Conservation (phyloP, 2,797 vertebrate genomes). For the Geotrypetes seraphini region DNA sequence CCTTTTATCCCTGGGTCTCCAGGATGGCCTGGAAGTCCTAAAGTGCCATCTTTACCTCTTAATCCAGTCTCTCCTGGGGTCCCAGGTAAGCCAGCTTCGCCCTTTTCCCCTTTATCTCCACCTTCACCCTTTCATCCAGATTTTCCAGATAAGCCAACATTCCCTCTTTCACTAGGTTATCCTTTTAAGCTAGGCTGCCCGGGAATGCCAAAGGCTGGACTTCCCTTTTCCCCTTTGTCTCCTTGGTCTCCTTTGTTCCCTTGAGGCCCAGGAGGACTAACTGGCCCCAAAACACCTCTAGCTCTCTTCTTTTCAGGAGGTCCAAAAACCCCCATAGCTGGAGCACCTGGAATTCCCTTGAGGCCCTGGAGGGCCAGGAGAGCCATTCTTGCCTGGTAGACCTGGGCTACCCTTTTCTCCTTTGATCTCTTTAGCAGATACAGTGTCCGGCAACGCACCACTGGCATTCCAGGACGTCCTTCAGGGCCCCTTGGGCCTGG, state of each 20-base stretch:
- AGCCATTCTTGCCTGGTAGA: too few relatives aligned
- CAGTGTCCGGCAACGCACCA: too few relatives aligned
- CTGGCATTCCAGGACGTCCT: too few relatives aligned
- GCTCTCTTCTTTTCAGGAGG: conserved; percentile 74
- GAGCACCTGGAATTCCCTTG: too few relatives aligned
- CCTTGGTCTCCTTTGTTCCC: conserved; percentile 69
- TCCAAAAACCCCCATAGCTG: conserved; percentile 75
- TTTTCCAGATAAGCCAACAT: too few relatives aligned
- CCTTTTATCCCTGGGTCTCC: conserved; percentile 70
- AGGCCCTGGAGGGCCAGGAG: too few relatives aligned
- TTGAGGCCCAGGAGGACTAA: conserved; percentile 56
- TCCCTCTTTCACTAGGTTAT: conserved; percentile 75
- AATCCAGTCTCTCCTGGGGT: conserved; percentile 65
- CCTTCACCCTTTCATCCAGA: conserved; percentile 75
- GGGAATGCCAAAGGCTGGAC: conserved; percentile 78
- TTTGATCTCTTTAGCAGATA: too few relatives aligned
- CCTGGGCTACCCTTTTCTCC: too few relatives aligned
- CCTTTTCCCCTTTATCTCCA: conserved; percentile 64
- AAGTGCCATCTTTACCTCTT: conserved; percentile 89
- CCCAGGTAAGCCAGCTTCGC: conserved; percentile 51
- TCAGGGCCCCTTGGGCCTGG: too few relatives aligned
- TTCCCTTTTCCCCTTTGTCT: conserved; percentile 79
- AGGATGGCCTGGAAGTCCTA: conserved; percentile 67
- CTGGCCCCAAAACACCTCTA: conserved; percentile 66
- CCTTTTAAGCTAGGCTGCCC: conserved; percentile 75